Conservation (phyloP, 2,797 vertebrate genomes). For the Mycteria americana region DNA sequence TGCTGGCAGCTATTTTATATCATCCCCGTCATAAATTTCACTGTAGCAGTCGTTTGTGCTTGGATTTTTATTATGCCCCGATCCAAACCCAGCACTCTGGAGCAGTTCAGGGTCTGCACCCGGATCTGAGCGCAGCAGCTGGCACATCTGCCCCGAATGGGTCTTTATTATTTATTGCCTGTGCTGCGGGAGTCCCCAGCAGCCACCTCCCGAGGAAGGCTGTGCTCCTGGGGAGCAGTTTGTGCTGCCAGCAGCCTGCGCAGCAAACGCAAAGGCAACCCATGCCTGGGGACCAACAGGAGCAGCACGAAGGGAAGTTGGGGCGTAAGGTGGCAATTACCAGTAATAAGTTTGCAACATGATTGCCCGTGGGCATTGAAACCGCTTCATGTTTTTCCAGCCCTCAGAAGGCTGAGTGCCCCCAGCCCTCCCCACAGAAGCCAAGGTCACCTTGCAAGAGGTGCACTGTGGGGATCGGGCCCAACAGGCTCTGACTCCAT, state of each 20-base stretch:
- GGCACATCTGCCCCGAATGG: background rate
- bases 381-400: background rate
- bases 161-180: background rate
- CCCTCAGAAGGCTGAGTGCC: background rate
- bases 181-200: background rate
- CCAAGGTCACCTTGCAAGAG: background rate
- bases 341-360: background rate
- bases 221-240: background rate
- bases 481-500: background rate
- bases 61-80: background rate
- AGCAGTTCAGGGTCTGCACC: background rate
- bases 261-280: background rate
- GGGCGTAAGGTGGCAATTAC: background rate
- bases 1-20: slow-evolving; percentile 20
- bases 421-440: background rate
- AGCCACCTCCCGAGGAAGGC: background rate
- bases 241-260: background rate
- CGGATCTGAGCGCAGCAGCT: background rate
- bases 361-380: background rate
- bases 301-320: background rate
- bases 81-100: background rate
- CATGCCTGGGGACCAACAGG: background rate
- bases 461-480: background rate
- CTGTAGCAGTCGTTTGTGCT: background rate
- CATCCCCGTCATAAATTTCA: background rate